Conservation (phyloP, 2,113 vertebrate genomes). For the Oenanthe oenanthe region DNA sequence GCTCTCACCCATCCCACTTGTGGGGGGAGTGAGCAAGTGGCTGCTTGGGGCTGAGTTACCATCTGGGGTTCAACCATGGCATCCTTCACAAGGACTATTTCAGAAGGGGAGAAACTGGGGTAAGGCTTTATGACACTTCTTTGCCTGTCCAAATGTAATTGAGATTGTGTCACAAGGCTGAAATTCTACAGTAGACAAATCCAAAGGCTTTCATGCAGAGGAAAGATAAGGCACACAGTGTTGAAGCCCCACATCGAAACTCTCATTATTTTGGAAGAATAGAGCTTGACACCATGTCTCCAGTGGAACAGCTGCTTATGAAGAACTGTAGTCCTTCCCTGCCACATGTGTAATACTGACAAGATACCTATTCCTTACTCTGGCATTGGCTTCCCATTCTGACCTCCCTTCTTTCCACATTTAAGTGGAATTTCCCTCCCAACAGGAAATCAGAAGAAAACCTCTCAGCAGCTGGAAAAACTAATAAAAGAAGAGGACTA, state of each 20-base stretch:
- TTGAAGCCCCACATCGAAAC: not conserved
- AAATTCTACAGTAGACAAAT: not conserved
- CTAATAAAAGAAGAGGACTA: not conserved
- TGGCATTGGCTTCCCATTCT: not conserved
- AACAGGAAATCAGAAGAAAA: constrained; percentile 18
- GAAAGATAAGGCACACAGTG: not conserved
- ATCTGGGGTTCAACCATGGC: not conserved
- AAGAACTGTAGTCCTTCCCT: not conserved
- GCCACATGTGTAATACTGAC: not conserved
- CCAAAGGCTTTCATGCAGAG: not conserved
- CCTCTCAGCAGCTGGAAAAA: not conserved
- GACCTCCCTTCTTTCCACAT: not conserved
- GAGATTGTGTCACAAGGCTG: not conserved
- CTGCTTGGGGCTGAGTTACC: not conserved
- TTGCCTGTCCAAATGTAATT: not conserved
- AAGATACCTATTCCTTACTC: not conserved
- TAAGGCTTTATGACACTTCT: not conserved
- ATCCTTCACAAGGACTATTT: not conserved
- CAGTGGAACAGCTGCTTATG: not conserved
- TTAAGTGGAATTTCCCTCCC: not conserved
- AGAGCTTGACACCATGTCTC: not conserved
- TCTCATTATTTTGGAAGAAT: not conserved
- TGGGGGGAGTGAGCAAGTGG: not conserved
- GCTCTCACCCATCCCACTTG: not conserved
- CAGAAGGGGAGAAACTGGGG: not conserved